Base-by-base conservation (phyloP, 2,888 invertebrate species). In the Polyploca ridens region DNA sequence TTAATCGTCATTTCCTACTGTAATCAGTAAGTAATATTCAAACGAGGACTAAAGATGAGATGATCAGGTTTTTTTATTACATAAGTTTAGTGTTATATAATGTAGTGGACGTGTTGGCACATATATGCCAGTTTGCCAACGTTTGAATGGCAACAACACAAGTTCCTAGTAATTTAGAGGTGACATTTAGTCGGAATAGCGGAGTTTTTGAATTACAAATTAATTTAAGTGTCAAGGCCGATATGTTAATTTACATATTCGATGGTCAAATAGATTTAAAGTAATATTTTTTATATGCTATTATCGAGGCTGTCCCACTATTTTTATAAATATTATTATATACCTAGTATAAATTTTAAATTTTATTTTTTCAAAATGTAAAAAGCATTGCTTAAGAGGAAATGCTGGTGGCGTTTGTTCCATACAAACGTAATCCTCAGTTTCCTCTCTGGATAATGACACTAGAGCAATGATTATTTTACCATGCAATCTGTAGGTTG, bases 51-150 rank as follows among this genome's bases (percentile, higher is more conserved):
- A 70, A 72, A 77, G 80, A 78, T 74, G 67, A 70, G 71, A 72
- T 78, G 69, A 69, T 76, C 77, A 81, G 69, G 73, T 79, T 85
- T 84, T 81, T 79, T 79, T 79, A 73, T 88, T 88, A 76, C 78
- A 77, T 82, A 87, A 87, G 67, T 72, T 72, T 81, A 73, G 70
- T 76, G 68, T 87, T 86, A 83, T 79, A 78, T 82, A 85, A 86
- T 68, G 67, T 68, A 66, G 70, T 66, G 66, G 75, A 65, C 75
- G 71, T 76, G 64, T 74, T 80, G 79, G 73, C 82, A 81, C 69
- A 81, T 75, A 79, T 81, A 67, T 70, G 65, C 72, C 63, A n/a
- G 19, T 41, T 61, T 41, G 19, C 60, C 60, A 61, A 62, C 38
- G 49, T 60, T 35, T 63, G 65, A 41, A 27, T 63, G 49, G 44